phyloP scores from a whole-genome alignment of 2,797 vertebrate species.

The Enteromius paludinosus region DNA sequence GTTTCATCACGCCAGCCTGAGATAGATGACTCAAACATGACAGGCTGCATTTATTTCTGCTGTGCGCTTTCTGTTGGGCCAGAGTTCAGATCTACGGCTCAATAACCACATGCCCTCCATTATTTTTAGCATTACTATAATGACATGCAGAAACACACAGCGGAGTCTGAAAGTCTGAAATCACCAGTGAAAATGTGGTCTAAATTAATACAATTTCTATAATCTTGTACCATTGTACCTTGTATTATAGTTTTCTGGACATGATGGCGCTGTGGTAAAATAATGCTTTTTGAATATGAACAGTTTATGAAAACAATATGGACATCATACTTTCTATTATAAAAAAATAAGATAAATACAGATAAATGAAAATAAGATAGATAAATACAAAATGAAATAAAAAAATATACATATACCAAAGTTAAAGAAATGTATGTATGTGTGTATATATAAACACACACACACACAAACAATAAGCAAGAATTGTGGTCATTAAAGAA shows the following conservation, averaged over 20 bases:
- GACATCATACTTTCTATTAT: background rate
- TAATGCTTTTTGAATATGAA: background rate
- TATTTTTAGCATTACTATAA: conserved; percentile 5
- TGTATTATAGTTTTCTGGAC: background rate
- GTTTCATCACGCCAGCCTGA: conserved; percentile 50
- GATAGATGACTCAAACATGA: conserved; percentile 45
- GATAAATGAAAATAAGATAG: no score
- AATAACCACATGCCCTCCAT: conserved; percentile 24
- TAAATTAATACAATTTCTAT: background rate
- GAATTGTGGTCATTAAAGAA: no score
- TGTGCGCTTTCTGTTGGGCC: conserved; percentile 28
- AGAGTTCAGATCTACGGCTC: conserved; percentile 16
- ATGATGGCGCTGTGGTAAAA: background rate
- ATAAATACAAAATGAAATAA: no score
- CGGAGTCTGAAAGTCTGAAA: background rate
- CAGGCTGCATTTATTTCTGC: conserved; percentile 46
- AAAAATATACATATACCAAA: no score
- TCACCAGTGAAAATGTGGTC: background rate
- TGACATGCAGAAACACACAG: background rate
- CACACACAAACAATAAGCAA: no score
- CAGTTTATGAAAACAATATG: background rate
- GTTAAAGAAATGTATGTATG: no score
- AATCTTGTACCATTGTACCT: background rate
- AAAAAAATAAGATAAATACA: background rate
- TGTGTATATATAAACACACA: no score